Conservation (phyloP, 2,888 invertebrate genomes). For the Dendrolimus pini region DNA sequence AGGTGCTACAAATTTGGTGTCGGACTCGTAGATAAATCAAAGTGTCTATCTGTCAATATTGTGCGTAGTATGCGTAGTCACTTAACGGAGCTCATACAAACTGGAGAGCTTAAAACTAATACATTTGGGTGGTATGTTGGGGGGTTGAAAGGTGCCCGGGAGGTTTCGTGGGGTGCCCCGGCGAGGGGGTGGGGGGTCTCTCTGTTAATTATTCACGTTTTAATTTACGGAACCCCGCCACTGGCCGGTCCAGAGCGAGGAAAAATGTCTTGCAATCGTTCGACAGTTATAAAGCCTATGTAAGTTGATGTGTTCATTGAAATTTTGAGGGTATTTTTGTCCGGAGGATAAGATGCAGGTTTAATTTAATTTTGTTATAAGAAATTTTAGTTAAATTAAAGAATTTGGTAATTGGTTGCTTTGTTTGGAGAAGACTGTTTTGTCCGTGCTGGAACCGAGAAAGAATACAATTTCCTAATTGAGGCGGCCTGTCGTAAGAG, state of each 20-base stretch:
- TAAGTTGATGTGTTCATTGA: slow-evolving; percentile 14
- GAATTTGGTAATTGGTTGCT: neutral
- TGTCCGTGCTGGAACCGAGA: no score
- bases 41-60: no score
- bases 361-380: neutral
- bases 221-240: slow-evolving; percentile 66
- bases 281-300: slow-evolving; percentile 47
- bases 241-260: slow-evolving; percentile 47
- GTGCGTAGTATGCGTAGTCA: slow-evolving; percentile 10
- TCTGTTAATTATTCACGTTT: slow-evolving; percentile 75
- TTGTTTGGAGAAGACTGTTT: neutral
- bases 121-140: slow-evolving; percentile 60
- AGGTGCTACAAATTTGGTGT: no score
- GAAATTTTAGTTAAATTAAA: neutral
- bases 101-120: slow-evolving; percentile 68
- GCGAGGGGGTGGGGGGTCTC: slow-evolving; percentile 31
- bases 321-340: neutral
- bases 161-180: slow-evolving; percentile 17
- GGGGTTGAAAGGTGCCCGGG: slow-evolving; percentile 22
- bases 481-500: no score
- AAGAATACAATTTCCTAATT: no score
- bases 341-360: neutral
- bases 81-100: slow-evolving; percentile 61
- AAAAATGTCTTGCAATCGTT: slow-evolving; percentile 69
- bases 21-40: no score